Evolutionary conservation across 2,888 invertebrate genomes (phyloP).

Genomic region (Magallana nippona): DNA sequence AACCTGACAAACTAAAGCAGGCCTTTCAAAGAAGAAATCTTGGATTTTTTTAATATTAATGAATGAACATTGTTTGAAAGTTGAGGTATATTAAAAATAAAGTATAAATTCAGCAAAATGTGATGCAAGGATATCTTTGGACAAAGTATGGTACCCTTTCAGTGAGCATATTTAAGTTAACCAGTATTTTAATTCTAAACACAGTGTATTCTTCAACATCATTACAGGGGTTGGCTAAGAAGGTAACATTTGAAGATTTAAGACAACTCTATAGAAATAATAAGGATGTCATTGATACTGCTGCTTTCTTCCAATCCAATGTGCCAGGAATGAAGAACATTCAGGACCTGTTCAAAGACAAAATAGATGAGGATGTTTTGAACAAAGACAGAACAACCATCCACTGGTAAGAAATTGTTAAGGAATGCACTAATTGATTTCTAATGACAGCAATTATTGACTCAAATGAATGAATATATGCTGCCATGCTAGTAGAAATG

Average conservation of each 20-base stretch:
- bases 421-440: background rate
- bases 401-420: slow-evolving; percentile 52
- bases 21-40: too few relatives aligned
- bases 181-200: too few relatives aligned
- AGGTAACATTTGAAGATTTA: slow-evolving; percentile 55
- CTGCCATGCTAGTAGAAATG: background rate
- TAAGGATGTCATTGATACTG: slow-evolving; percentile 46
- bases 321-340: slow-evolving; percentile 45
- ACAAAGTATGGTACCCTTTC: too few relatives aligned
- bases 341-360: slow-evolving; percentile 51
- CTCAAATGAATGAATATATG: too few relatives aligned
- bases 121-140: too few relatives aligned
- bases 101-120: too few relatives aligned
- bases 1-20: too few relatives aligned
- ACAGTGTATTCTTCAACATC: background rate
- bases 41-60: too few relatives aligned
- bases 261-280: slow-evolving; percentile 49
- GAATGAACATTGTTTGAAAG: too few relatives aligned
- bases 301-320: slow-evolving; percentile 49
- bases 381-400: slow-evolving; percentile 47
- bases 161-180: too few relatives aligned
- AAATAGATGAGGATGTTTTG: slow-evolving; percentile 49
- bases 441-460: background rate
- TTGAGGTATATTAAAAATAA: too few relatives aligned
- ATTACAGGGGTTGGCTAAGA: background rate